Evolutionary conservation across 35 echinoderm and acorn worm genomes (phyloP).

Genomic region (Lytechinus pictus): DNA sequence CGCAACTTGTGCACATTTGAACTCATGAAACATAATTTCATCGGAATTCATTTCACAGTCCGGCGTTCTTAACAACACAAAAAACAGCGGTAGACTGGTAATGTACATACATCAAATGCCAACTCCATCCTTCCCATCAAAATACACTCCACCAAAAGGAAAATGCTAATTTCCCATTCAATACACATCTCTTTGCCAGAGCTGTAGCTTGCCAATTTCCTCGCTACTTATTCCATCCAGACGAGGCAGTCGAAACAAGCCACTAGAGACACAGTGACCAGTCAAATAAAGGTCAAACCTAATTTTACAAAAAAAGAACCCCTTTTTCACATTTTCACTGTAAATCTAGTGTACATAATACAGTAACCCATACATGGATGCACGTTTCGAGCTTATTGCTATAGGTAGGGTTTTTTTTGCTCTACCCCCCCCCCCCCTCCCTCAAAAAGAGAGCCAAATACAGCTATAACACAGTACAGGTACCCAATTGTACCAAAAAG

Average conservation of each 20-base stretch:
- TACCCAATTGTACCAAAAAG: too few species aligned
- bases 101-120: neutral
- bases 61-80: neutral
- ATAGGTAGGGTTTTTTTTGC: too few species aligned
- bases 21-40: too few species aligned
- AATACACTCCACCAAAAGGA: neutral
- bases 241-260: neutral
- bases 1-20: too few species aligned
- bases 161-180: slow-evolving; percentile 39
- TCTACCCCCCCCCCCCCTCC: too few species aligned
- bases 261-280: neutral
- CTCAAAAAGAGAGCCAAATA: too few species aligned
- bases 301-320: neutral
- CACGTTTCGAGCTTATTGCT: too few species aligned
- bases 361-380: too few species aligned
- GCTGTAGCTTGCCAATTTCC: slow-evolving; percentile 11
- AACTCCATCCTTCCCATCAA: neutral
- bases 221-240: neutral
- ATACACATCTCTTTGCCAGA: neutral
- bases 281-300: neutral
- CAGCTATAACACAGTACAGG: too few species aligned
- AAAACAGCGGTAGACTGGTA: neutral
- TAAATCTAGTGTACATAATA: neutral
- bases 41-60: neutral
- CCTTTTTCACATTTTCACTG: neutral